phyloP scores from a whole-genome alignment of 2,797 vertebrate genomes.

The Oophaga sylvatica region DNA sequence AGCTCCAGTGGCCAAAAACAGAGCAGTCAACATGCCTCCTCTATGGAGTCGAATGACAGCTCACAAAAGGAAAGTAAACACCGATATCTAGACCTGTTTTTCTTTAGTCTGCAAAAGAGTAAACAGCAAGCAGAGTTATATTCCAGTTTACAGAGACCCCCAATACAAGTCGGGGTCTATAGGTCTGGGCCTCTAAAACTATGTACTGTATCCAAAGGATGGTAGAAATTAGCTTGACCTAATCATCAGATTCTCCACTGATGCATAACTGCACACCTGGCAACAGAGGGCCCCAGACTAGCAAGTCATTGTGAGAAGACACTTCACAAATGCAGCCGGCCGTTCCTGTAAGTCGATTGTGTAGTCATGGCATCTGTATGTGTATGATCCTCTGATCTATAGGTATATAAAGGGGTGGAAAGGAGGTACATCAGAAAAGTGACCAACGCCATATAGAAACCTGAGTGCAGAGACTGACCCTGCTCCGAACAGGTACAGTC shows the following conservation, averaged over 20 bases:
- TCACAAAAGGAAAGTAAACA: constrained; percentile 43
- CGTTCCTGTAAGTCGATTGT: not conserved
- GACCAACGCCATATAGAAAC: not conserved
- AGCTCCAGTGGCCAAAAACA: constrained; percentile 47
- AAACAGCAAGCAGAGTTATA: constrained; percentile 1
- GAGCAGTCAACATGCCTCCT: constrained; percentile 33
- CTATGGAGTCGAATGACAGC: constrained; percentile 43
- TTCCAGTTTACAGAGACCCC: not conserved
- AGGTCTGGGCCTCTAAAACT: not conserved
- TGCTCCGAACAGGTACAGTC: not conserved
- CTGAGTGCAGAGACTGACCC: not conserved
- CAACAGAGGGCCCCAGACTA: not conserved
- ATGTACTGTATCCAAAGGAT: not conserved
- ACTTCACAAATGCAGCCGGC: not conserved
- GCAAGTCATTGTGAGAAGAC: not conserved
- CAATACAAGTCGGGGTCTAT: too few species aligned
- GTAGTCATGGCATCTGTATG: not conserved
- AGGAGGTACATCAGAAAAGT: not conserved
- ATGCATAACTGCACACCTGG: not conserved
- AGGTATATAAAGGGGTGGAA: not conserved
- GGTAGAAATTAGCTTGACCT: not conserved
- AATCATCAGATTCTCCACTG: not conserved
- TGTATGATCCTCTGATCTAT: not conserved
- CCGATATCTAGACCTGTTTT: not conserved
- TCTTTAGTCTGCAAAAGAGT: not conserved